phyloP scores from a whole-genome alignment of 2,888 invertebrate species.

The Apantesis nais region DNA sequence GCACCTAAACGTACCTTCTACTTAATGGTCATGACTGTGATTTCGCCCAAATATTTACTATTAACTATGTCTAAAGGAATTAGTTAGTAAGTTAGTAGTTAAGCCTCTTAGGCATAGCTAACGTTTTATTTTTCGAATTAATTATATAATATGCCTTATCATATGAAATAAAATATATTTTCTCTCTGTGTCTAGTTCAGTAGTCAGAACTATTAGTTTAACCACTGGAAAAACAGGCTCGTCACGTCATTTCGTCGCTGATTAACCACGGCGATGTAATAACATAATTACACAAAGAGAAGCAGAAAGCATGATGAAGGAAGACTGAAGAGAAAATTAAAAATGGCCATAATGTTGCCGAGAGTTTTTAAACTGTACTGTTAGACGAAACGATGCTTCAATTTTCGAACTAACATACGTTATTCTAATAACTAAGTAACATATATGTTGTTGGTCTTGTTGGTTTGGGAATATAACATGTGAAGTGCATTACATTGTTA shows the following conservation, averaged over 20 bases:
- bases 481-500: slow-evolving; percentile 4
- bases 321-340: not conserved
- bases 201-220: too few species aligned
- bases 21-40: not conserved
- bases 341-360: not conserved
- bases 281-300: not conserved
- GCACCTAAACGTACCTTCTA: too few species aligned
- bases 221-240: too few species aligned
- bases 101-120: not conserved
- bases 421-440: not conserved
- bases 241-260: not conserved
- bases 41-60: not conserved
- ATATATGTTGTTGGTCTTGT: not conserved
- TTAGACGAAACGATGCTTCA: not conserved
- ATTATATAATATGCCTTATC: too few species aligned
- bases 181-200: not conserved
- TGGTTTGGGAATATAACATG: slow-evolving; percentile 16
- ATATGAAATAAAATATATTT: not conserved
- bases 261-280: not conserved
- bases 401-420: not conserved
- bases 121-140: not conserved
- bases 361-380: not conserved
- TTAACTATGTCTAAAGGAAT: not conserved
- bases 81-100: too few species aligned
- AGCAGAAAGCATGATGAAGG: not conserved